These are phyloP conservation scores for Nomada goodeniana DNA, from an alignment of 2,888 invertebrate species.

Conservation along the genomic window DNA sequence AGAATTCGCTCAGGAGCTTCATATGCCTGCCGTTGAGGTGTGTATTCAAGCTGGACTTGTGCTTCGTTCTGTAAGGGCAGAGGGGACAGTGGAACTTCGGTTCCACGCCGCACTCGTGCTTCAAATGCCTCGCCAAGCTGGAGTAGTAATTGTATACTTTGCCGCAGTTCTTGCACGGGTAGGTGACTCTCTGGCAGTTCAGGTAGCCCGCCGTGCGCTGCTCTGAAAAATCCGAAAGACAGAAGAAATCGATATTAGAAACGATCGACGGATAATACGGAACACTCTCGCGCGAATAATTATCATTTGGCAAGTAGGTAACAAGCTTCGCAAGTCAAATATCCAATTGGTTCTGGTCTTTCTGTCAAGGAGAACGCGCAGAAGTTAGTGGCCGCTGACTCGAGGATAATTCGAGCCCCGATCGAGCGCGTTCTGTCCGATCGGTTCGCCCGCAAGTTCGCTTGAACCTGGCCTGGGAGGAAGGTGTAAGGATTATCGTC, in stretches of 20 bases:
- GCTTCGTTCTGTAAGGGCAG: slow-evolving; percentile 83
- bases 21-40: slow-evolving; percentile 82
- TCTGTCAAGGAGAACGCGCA: no score
- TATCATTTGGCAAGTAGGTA: background rate
- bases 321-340: background rate
- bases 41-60: slow-evolving; percentile 82
- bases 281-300: slow-evolving; percentile 41
- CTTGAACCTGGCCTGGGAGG: no score
- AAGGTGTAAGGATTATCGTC: no score
- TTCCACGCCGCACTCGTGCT: slow-evolving; percentile 86
- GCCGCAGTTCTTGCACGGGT: slow-evolving; percentile 84
- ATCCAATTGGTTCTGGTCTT: no score
- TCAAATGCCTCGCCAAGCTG: slow-evolving; percentile 83
- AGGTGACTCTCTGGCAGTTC: slow-evolving; percentile 74
- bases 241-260: slow-evolving; percentile 59
- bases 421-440: no score
- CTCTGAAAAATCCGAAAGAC: slow-evolving; percentile 75
- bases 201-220: slow-evolving; percentile 62
- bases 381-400: no score
- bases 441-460: no score
- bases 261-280: slow-evolving; percentile 9
- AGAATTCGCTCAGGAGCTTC: slow-evolving; percentile 76
- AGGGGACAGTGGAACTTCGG: slow-evolving; percentile 84
- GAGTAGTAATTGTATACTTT: slow-evolving; percentile 84
- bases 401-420: no score